These are phyloP conservation scores for Homarus gammarus DNA, from an alignment of 2,888 invertebrate species.

Conservation along the genomic window DNA sequence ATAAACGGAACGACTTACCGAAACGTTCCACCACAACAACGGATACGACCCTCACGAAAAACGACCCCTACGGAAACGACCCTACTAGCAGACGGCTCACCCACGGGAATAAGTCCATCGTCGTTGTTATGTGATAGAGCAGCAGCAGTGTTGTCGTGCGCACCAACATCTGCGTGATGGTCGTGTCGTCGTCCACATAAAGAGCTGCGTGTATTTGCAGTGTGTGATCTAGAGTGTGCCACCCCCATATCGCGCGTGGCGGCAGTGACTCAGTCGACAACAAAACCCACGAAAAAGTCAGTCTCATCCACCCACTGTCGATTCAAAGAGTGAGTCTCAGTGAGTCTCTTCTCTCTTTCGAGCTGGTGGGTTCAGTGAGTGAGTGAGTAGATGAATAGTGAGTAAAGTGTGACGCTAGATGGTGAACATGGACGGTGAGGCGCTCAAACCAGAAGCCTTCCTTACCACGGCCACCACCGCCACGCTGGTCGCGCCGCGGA, in stretches of 20 bases:
- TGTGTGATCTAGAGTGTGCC: too few species aligned
- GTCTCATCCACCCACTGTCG: background rate
- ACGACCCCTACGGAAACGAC: too few species aligned
- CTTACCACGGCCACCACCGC: constrained; percentile 48
- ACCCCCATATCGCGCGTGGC: background rate
- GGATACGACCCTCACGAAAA: too few species aligned
- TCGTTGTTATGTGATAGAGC: too few species aligned
- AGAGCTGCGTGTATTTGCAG: too few species aligned
- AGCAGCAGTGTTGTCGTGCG: background rate
- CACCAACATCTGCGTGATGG: background rate
- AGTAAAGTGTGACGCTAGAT: constrained; percentile 17
- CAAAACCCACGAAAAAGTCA: background rate
- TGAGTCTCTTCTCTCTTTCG: background rate
- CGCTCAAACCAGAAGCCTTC: constrained; percentile 71
- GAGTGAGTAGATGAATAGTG: constrained; percentile 13
- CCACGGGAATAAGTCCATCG: too few species aligned
- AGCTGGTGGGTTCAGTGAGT: background rate
- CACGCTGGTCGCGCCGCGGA: constrained; percentile 33
- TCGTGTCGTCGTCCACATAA: too few species aligned
- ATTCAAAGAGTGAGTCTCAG: background rate
- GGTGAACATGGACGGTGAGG: constrained; percentile 73
- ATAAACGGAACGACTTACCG: too few species aligned
- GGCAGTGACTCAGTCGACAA: background rate
- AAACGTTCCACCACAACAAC: too few species aligned
- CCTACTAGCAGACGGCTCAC: too few species aligned